Evolutionary conservation across 2,888 invertebrate genomes (phyloP).

Genomic region (Ceramica pisi): DNA sequence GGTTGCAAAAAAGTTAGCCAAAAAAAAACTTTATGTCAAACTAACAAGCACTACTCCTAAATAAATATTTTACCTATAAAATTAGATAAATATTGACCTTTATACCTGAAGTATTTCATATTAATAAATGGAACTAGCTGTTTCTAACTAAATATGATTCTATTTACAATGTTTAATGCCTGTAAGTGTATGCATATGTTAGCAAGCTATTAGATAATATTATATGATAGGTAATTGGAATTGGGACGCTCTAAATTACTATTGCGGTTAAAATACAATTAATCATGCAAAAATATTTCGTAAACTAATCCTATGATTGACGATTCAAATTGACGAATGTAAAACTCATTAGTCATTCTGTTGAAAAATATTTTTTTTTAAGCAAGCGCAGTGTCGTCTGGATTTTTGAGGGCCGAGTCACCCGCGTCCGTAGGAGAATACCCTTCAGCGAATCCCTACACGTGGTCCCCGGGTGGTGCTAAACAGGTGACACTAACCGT

Average conservation of each 20-base stretch:
- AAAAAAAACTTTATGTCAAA: background rate
- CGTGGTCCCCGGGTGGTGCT: too few species aligned
- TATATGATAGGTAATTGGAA: constrained; percentile 9
- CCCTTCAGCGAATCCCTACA: too few species aligned
- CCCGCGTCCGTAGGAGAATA: too few species aligned
- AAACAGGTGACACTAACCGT: too few species aligned
- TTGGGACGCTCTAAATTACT: constrained; percentile 34
- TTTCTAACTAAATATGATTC: constrained; percentile 2
- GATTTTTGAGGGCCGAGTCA: too few species aligned
- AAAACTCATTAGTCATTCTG: too few species aligned
- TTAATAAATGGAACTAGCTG: background rate
- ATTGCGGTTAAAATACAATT: constrained; percentile 7
- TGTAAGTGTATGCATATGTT: constrained; percentile 26
- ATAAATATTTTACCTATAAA: background rate
- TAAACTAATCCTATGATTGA: background rate
- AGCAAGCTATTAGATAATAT: constrained; percentile 25
- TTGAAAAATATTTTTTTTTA: too few species aligned
- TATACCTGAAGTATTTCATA: constrained; percentile 12
- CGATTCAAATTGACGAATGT: too few species aligned
- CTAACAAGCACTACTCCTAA: constrained; percentile 1
- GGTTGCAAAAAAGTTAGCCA: constrained; percentile 26
- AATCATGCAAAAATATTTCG: constrained; percentile 24
- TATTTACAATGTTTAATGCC: constrained; percentile 9
- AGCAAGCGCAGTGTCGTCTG: too few species aligned
- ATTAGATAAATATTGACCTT: constrained; percentile 5